Evolutionary conservation across 1,140 invertebrate genomes (phyloP).

Genomic region (Anthonomus grandis): DNA sequence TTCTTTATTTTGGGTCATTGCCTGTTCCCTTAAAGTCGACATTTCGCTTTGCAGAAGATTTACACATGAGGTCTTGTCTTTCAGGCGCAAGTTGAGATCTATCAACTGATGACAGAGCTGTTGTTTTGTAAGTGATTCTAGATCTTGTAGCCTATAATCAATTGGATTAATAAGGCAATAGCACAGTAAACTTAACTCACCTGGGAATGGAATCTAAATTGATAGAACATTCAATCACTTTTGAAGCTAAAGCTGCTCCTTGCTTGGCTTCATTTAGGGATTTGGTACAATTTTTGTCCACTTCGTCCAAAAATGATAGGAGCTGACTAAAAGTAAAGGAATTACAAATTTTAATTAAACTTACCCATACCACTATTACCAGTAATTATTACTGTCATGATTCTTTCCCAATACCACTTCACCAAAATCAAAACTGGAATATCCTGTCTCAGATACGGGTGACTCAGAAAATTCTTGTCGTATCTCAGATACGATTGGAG

Average conservation of each 20-base stretch:
- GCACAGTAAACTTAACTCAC: constrained; percentile 29
- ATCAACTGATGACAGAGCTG: constrained; percentile 41
- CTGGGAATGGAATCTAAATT: constrained; percentile 39
- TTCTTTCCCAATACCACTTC: background rate
- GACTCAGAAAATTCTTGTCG: no score
- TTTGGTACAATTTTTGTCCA: constrained; percentile 40
- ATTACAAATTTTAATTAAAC: background rate
- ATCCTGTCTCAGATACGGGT: background rate
- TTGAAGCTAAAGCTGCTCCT: constrained; percentile 24
- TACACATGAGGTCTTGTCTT: constrained; percentile 45
- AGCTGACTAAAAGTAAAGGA: constrained; percentile 41
- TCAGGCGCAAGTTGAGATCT: constrained; percentile 37
- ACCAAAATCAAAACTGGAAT: background rate
- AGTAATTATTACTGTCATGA: background rate
- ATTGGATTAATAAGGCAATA: background rate
- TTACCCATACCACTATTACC: background rate
- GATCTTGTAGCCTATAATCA: constrained; percentile 37
- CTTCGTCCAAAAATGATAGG: constrained; percentile 43
- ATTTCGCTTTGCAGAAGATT: constrained; percentile 42
- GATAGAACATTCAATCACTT: constrained; percentile 32
- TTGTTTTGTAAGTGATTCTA: constrained; percentile 28
- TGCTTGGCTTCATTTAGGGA: constrained; percentile 36
- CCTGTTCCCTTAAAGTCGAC: constrained; percentile 35
- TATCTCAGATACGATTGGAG: constrained; percentile 19
- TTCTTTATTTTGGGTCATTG: constrained; percentile 36